Evolutionary conservation across 2,888 invertebrate species (phyloP), one percentile per base, ranked within the genome.

Genomic region (Eristalinus sepulchralis): DNA sequence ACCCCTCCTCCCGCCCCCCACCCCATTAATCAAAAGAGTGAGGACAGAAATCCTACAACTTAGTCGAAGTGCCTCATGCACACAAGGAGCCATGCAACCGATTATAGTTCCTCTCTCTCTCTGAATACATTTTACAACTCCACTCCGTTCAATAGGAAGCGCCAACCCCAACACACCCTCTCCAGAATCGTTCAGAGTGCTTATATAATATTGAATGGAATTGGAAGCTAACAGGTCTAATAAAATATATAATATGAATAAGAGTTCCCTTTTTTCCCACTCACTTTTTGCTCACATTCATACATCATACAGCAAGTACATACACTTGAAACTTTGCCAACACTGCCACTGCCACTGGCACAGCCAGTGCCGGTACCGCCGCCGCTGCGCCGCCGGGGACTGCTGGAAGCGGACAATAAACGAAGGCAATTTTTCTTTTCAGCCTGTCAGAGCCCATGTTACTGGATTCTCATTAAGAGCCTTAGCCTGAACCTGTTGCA

Each of bases 241-340:
- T 83, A 83, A 85, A 84, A 85, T 83, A 88, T 88, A 80, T 82
- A 82, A 83, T 83, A 82, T 82, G 76, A 78, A 77, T 82, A 71
- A 85, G 66, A 82, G 82, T 83, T 80, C 78, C 68, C 76, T 76
- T 47, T 47, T 47, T 47, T 47, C 17, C 47, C 64, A n/a, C n/a
- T n/a, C 83, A 36, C 81, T 6, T 72, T 75, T 67, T 72, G 73
- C 17, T n/a, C 47, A 47, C 47, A 47, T 47, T 47, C 70, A 71
- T 83, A 78, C 63, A 70, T 68, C 53, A 86, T 73, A 73, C 71
- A 73, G 63, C 76, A 70, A 75, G 53, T 64, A 72, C 64, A 55
- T 62, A 76, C 85, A 77, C 88, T 88, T 88, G 88, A 88, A 88
- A 88, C 88, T 88, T 88, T 88, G 88, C 88, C 88, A 88, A 66